A percentile compares a stretch with the other conserved stretches of the same genome.
Evolutionary conservation across 92 coral and sea anemone species (phyloP).

Genomic region (Epizoanthus scotinus): DNA sequence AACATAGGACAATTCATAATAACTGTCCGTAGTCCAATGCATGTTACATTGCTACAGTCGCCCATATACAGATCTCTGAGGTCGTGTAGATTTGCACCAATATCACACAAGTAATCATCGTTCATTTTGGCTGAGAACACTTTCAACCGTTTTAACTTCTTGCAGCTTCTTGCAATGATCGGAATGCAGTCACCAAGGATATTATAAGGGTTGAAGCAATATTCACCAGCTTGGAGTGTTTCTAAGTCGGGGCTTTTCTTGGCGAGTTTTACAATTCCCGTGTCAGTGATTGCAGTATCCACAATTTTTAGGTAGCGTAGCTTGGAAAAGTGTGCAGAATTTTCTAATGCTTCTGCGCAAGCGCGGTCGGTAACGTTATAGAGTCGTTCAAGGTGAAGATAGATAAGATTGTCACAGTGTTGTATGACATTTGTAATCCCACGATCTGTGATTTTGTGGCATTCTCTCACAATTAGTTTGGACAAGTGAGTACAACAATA

Average conservation of each 20-base stretch:
- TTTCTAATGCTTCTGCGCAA: slow-evolving; percentile 37
- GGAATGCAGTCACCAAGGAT: slow-evolving; percentile 63
- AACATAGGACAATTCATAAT: slow-evolving; percentile 62
- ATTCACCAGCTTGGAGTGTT: slow-evolving; percentile 70
- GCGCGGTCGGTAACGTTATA: slow-evolving; percentile 64
- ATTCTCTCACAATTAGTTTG: slow-evolving; percentile 74
- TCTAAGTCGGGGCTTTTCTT: slow-evolving; percentile 73
- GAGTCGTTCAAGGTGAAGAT: slow-evolving; percentile 71
- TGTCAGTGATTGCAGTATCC: slow-evolving; percentile 78
- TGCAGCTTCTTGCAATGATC: slow-evolving; percentile 67
- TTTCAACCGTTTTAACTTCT: slow-evolving; percentile 59
- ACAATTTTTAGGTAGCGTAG: slow-evolving; percentile 57
- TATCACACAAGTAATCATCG: slow-evolving; percentile 60
- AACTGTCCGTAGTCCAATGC: slow-evolving; percentile 58
- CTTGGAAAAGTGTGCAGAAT: slow-evolving; percentile 44
- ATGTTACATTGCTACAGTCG: slow-evolving; percentile 73
- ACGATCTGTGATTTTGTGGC: slow-evolving; percentile 81
- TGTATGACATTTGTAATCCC: slow-evolving; percentile 70
- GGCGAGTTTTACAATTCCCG: slow-evolving; percentile 65
- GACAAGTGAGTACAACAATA: slow-evolving; percentile 58
- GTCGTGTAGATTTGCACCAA: slow-evolving; percentile 57
- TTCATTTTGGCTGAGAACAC: slow-evolving; percentile 66
- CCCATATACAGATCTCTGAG: slow-evolving; percentile 74
- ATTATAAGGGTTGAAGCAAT: slow-evolving; percentile 68
- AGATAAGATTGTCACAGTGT: slow-evolving; percentile 60